These are phyloP conservation scores for Colistium nudipinnis DNA, from an alignment of 2,113 vertebrate species.

Conservation along the genomic window DNA sequence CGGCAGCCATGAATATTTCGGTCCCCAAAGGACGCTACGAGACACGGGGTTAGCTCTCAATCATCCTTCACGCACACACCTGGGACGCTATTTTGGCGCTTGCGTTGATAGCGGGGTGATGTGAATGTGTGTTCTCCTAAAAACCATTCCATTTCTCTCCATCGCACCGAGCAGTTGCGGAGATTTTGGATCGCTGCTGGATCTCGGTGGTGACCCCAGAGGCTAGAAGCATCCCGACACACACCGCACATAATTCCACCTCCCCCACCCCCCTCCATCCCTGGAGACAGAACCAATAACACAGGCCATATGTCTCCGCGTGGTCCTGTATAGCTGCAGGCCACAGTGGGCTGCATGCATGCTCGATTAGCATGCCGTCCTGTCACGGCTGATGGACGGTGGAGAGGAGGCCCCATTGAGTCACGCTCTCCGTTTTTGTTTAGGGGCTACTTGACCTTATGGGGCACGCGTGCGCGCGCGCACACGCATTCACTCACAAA, in stretches of 20 bases:
- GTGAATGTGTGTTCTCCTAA: slow-evolving; percentile 38
- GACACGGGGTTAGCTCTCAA: slow-evolving; percentile 60
- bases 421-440: slow-evolving; percentile 56
- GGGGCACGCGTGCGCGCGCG: slow-evolving; percentile 16
- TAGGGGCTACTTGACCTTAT: slow-evolving; percentile 57
- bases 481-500: slow-evolving; percentile 31
- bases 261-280: slow-evolving; percentile 46
- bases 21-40: slow-evolving; percentile 39
- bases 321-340: slow-evolving; percentile 45
- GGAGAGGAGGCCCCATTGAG: slow-evolving; percentile 61
- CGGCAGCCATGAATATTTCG: slow-evolving; percentile 62
- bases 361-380: slow-evolving; percentile 54
- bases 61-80: slow-evolving; percentile 58
- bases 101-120: slow-evolving; percentile 1
- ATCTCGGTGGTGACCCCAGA: slow-evolving; percentile 44
- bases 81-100: slow-evolving; percentile 34
- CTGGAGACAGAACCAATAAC: slow-evolving; percentile 60
- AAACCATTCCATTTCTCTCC: slow-evolving; percentile 47
- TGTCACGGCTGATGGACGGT: slow-evolving; percentile 62
- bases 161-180: slow-evolving; percentile 33
- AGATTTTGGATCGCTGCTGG: slow-evolving; percentile 46
- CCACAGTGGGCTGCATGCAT: slow-evolving; percentile 53
- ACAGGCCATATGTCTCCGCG: slow-evolving; percentile 60
- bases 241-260: slow-evolving; percentile 37
- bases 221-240: slow-evolving; percentile 3